Evolutionary conservation across 1,140 invertebrate genomes (phyloP), one percentile per base, ranked within the genome.

Genomic region (Copidosoma floridanum): DNA sequence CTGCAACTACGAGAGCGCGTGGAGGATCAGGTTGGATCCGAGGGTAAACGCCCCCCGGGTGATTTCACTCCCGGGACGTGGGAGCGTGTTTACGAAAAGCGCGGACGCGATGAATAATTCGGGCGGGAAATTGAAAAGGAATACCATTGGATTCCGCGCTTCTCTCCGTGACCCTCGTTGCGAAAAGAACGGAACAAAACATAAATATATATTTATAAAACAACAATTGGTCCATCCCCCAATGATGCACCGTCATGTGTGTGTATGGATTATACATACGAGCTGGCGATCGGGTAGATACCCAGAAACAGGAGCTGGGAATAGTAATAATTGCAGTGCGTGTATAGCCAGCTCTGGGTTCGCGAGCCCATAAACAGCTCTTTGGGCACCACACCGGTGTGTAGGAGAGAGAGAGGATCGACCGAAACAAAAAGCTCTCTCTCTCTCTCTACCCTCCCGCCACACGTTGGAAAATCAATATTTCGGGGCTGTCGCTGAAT

Each of bases 341-440:
- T 12, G 47, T n/a, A n/a, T 48, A 50, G 38, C 27, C 46, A 38
- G 38, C 37, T 48, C n/a, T 16, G 16, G 29, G 27, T 47, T 57
- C 55, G 32, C 41, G n/a, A 44, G 11, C 38, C n/a, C 47, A 43
- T 58, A 58, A 58, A 58, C 47, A 58, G 46, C 26, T 38, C 47
- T 51, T 50, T 24, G 46, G n/a, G n/a, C n/a, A n/a, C n/a, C 18
- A 6, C 24, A 16, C 37, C 0, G 21, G 0, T 18, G 20, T 37
- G 24, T 43, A 26, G 38, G 16, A 41, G 29, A 23, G 32, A 11
- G 16, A 20, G 26, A 18, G 12, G 52, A 12, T 43, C 12, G 26
- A 11, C 16, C 27, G 26, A 58, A 58, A 58, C 57, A 58, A 58
- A 58, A 58, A 51, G 35, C 16, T 14, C 57, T 5, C 12, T 27